phyloP scores from a whole-genome alignment of 2,113 vertebrate genomes.

The Petrocephalus zakoni region DNA sequence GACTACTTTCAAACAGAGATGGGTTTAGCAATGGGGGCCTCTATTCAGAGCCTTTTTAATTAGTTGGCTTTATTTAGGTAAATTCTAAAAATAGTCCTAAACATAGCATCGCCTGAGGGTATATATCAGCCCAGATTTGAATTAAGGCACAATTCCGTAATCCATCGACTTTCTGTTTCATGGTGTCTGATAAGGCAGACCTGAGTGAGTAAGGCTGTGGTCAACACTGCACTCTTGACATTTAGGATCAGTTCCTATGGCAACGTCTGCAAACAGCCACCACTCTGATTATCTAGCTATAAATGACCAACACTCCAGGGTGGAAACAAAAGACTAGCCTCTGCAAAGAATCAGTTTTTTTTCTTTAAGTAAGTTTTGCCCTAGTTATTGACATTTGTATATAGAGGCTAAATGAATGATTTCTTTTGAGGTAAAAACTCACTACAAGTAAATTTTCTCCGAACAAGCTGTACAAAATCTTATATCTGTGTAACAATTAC shows the following conservation, averaged over 20 bases:
- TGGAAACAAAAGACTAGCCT: background rate
- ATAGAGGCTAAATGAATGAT: background rate
- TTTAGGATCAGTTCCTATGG: background rate
- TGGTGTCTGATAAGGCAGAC: background rate
- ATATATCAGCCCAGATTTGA: conserved; percentile 2
- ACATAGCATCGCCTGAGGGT: background rate
- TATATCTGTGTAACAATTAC: background rate
- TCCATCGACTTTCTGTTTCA: background rate
- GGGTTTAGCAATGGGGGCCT: background rate
- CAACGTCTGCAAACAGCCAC: background rate
- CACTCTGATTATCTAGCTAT: background rate
- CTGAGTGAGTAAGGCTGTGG: background rate
- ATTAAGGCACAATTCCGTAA: background rate
- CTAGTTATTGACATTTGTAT: background rate
- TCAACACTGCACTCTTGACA: background rate
- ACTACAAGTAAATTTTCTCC: background rate
- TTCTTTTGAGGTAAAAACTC: background rate
- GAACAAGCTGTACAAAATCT: background rate
- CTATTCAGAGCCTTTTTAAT: conserved; percentile 4
- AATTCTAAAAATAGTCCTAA: background rate
- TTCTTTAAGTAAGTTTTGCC: background rate
- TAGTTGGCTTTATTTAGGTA: conserved; percentile 10
- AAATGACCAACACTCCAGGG: background rate
- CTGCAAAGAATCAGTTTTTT: background rate
- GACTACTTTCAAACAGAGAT: background rate